Base-by-base conservation (phyloP, 2,888 invertebrate species). In the Seladonia tumulorum region DNA sequence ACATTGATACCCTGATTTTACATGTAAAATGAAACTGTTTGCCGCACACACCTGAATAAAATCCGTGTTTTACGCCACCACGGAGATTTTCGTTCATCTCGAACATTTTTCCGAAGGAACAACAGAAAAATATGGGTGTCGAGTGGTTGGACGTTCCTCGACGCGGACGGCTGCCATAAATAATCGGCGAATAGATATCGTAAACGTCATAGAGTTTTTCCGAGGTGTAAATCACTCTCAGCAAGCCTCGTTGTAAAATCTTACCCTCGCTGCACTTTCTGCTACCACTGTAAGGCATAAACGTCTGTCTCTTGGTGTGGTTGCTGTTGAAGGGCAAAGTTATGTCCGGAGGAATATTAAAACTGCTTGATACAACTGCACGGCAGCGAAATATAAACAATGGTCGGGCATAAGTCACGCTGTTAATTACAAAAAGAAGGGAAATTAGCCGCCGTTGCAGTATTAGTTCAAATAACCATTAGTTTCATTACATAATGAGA, bases 141-240 rank as follows among this genome's bases (percentile, higher is more conserved):
- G 29, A 47, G 66, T 49, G 75, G 75, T 74, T 39, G 29, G 29
- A 66, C 22, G 35, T 79, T 79, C 68, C 72, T 63, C 72, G 75
- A 60, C 82, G 73, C 74, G 74, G 71, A 77, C 88, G 90, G 89
- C 87, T 86, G 89, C 91, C 90, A 92, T 93, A 93, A 93, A 93
- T 93, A 93, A 93, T 93, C 93, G 91, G 88, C 90, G 89, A 92
- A 91, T 90, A 88, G 91, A 89, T 90, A 91, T 92, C 93, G 93
- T 94, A 93, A 94, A 94, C 88, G 93, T 93, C 92, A 85, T 82
- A 78, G 84, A 89, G 87, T 92, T 92, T 92, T 93, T 93, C 86
- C 89, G 87, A 88, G 82, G 79, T 89, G 90, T 94, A 94, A 93
- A 93, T 94, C 93, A 93, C 90, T 8, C 66, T 18, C 35, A 2